These are phyloP conservation scores for Brachypteracias leptosomus DNA, from an alignment of 2,113 vertebrate species.

Conservation along the genomic window DNA sequence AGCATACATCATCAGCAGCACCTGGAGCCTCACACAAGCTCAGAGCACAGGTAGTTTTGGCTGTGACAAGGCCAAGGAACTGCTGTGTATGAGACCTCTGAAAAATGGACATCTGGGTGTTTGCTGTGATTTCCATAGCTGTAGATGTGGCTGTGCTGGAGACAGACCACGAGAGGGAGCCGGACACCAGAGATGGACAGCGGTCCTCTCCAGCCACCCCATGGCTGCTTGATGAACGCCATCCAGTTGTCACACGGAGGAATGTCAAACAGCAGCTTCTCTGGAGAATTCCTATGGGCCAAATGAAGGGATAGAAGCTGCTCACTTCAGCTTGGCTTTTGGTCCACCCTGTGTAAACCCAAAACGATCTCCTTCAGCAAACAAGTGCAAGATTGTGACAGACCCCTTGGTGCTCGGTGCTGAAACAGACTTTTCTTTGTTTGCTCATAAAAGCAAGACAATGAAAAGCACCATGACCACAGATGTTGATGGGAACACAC, in stretches of 20 bases:
- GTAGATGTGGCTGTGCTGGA: not conserved
- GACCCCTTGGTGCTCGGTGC: not conserved
- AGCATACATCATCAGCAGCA: fast-evolving
- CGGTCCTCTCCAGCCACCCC: not conserved
- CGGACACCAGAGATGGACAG: fast-evolving
- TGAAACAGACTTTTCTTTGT: not conserved
- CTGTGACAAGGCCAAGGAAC: not conserved
- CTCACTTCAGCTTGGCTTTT: not conserved
- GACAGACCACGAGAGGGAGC: conserved; percentile 11
- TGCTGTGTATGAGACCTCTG: not conserved
- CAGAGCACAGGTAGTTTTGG: not conserved
- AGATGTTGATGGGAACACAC: not conserved
- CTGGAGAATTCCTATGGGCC: not conserved
- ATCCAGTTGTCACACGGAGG: not conserved
- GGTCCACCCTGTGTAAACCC: not conserved
- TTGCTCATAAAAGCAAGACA: not conserved
- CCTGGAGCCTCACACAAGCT: not conserved
- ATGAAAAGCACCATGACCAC: not conserved
- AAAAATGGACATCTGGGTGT: not conserved
- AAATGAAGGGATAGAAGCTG: not conserved
- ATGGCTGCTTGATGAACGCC: fast-evolving
- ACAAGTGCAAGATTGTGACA: not conserved
- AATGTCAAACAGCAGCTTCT: not conserved
- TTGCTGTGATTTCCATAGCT: fast-evolving
- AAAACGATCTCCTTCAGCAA: not conserved